These are phyloP conservation scores for Lycaena phlaeas DNA, from an alignment of 2,888 invertebrate species.

Conservation along the genomic window DNA sequence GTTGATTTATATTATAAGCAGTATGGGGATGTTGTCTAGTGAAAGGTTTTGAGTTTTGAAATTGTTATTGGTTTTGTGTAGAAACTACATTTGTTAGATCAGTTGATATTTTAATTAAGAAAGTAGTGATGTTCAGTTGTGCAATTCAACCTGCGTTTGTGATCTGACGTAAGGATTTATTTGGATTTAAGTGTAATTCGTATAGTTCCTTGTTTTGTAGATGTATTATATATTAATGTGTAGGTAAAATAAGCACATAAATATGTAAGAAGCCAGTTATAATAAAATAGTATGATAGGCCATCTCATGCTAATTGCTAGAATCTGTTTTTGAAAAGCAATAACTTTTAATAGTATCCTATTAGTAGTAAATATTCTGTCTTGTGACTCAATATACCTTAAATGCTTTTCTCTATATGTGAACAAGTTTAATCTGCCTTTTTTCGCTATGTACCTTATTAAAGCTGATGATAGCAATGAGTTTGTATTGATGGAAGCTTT, in stretches of 20 bases:
- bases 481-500: conserved; percentile 18
- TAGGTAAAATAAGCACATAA: conserved; percentile 13
- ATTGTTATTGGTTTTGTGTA: conserved; percentile 56
- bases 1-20: conserved; percentile 16
- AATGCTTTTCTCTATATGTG: neutral
- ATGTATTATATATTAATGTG: conserved; percentile 37
- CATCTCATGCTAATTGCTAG: conserved; percentile 49
- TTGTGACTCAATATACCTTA: neutral
- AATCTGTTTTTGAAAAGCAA: conserved; percentile 56
- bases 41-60: conserved; percentile 53
- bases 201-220: conserved; percentile 70
- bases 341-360: conserved; percentile 31
- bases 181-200: conserved; percentile 57
- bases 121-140: conserved; percentile 57
- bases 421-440: neutral
- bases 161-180: conserved; percentile 66
- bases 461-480: conserved; percentile 8
- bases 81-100: conserved; percentile 52
- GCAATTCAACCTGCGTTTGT: conserved; percentile 66
- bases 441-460: neutral
- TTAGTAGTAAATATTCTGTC: neutral
- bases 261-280: conserved; percentile 10
- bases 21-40: conserved; percentile 48
- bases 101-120: conserved; percentile 65
- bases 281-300: conserved; percentile 32